Percentiles rank a stretch among this genome's conserved stretches.
Evolutionary conservation across 2,888 invertebrate genomes (phyloP).

Genomic region (Lycocerus yunnanus): DNA sequence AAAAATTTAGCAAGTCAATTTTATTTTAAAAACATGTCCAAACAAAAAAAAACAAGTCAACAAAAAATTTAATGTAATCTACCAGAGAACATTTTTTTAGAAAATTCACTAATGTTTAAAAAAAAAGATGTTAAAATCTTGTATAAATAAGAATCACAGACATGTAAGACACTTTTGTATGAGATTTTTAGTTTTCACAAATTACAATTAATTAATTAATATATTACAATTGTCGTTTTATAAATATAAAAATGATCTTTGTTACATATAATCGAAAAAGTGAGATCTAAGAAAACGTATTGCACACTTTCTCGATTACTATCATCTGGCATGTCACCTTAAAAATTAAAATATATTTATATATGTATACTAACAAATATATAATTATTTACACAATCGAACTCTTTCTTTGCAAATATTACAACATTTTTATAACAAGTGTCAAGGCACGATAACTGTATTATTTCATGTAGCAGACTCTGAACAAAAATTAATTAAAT

Average conservation of each 20-base stretch:
- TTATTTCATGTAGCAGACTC: not conserved
- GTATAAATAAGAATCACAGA: constrained; percentile 46
- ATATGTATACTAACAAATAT: constrained; percentile 31
- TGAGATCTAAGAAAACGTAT: not conserved
- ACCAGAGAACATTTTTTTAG: constrained; percentile 6
- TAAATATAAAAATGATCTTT: not conserved
- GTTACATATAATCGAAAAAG: not conserved
- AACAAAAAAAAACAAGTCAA: not conserved
- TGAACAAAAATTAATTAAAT: not conserved
- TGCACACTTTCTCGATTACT: not conserved
- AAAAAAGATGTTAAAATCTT: constrained; percentile 23
- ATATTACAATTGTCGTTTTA: not conserved
- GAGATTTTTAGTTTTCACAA: constrained; percentile 28
- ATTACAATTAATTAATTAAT: not conserved
- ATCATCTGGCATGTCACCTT: constrained; percentile 5
- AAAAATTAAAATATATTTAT: constrained; percentile 17
- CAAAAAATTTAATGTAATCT: not conserved
- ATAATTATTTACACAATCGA: constrained; percentile 38
- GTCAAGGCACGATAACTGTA: constrained; percentile 39
- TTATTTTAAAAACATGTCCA: not conserved
- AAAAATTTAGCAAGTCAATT: not conserved
- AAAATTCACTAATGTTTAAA: not conserved
- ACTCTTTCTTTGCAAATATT: constrained; percentile 45
- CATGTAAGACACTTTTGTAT: constrained; percentile 42
- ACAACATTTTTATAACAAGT: constrained; percentile 45